Conservation (phyloP, 2,888 invertebrate species). For the Taenaris catops region DNA sequence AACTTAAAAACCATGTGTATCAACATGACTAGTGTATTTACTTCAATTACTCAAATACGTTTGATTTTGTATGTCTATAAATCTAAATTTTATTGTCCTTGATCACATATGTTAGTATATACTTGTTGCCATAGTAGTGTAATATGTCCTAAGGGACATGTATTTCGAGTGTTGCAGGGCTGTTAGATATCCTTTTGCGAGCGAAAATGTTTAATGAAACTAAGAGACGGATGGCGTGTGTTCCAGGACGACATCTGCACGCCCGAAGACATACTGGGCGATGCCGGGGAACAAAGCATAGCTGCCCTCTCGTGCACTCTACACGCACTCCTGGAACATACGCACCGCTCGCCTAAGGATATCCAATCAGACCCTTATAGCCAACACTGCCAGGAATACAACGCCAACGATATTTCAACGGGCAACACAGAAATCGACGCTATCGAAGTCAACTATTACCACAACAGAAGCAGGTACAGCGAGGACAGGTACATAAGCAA, state of each 20-base stretch:
- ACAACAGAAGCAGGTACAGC: constrained; percentile 39
- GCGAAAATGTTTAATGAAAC: constrained; percentile 37
- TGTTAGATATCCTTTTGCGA: constrained; percentile 56
- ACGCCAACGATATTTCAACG: too few relatives aligned
- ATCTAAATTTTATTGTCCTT: too few relatives aligned
- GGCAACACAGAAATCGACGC: constrained; percentile 25
- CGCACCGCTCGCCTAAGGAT: constrained; percentile 65
- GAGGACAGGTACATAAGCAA: constrained; percentile 58
- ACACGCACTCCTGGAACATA: constrained; percentile 43
- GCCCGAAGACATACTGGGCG: constrained; percentile 80
- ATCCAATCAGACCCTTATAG: constrained; percentile 45
- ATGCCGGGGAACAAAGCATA: constrained; percentile 33
- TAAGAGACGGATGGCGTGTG: constrained; percentile 78
- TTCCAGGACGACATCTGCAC: constrained; percentile 85
- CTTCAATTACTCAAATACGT: too few relatives aligned
- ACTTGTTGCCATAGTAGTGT: too few relatives aligned
- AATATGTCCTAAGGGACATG: too few relatives aligned
- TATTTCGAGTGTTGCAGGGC: constrained; percentile 60
- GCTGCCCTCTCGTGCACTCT: constrained; percentile 56
- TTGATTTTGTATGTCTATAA: too few relatives aligned
- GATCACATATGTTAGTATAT: too few relatives aligned
- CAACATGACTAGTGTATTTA: too few relatives aligned
- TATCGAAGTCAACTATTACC: constrained; percentile 52
- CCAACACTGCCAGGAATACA: constrained; percentile 30
- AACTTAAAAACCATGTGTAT: too few relatives aligned